These are phyloP conservation scores for Dasyurus viverrinus DNA, from an alignment of 2,113 vertebrate genomes.

Conservation along the genomic window DNA sequence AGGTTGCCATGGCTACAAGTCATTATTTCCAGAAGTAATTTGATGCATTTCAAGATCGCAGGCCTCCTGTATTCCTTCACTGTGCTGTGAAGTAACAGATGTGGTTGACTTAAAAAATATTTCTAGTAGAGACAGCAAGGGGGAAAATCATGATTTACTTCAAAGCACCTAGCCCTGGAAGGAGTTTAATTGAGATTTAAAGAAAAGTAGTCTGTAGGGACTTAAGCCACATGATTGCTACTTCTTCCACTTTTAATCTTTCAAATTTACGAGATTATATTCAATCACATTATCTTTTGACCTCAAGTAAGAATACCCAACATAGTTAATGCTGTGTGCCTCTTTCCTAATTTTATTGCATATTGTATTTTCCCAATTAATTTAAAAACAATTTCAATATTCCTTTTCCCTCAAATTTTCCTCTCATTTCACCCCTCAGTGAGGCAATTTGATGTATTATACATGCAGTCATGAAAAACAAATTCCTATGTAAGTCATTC, in stretches of 20 bases:
- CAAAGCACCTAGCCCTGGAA: slow-evolving; percentile 39
- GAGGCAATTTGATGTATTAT: too few relatives aligned
- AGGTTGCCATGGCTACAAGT: slow-evolving; percentile 76
- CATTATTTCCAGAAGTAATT: slow-evolving; percentile 81
- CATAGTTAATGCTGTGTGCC: neutral
- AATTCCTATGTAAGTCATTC: too few relatives aligned
- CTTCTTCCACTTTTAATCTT: slow-evolving; percentile 50
- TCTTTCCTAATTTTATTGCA: too few relatives aligned
- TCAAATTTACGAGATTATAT: slow-evolving; percentile 22
- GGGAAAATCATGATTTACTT: slow-evolving; percentile 54
- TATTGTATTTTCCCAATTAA: too few relatives aligned
- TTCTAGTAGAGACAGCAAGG: slow-evolving; percentile 52
- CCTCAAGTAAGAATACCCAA: neutral
- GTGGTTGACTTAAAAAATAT: slow-evolving; percentile 72
- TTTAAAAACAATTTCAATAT: too few relatives aligned
- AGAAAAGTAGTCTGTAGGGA: slow-evolving; percentile 40
- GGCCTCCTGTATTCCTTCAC: slow-evolving; percentile 67
- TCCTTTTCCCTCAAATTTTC: too few relatives aligned
- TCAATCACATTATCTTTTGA: slow-evolving; percentile 9
- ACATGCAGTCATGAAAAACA: too few relatives aligned
- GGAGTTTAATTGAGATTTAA: slow-evolving; percentile 71
- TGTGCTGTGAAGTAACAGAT: slow-evolving; percentile 66
- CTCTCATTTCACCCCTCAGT: too few relatives aligned
- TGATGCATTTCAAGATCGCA: slow-evolving; percentile 76
- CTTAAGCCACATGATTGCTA: slow-evolving; percentile 31